Percentiles rank a stretch among this genome's conserved stretches.
Conservation (phyloP, 1,140 invertebrate genomes). For the Plectrocnemia conspersa region DNA sequence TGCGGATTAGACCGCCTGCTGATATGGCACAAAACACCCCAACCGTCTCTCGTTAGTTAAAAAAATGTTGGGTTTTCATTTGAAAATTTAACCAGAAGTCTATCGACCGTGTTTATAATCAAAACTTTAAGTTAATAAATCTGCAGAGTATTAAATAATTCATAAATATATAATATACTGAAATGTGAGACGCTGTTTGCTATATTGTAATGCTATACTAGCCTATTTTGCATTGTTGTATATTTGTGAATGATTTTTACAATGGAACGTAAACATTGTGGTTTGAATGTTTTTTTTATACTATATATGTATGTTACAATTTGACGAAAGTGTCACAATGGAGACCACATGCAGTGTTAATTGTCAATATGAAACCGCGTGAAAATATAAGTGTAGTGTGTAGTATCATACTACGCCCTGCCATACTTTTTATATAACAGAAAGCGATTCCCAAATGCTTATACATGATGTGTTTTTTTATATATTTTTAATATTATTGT, state of each 20-base stretch:
- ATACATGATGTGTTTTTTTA: too few species aligned
- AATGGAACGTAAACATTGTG: not conserved
- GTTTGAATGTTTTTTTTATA: not conserved
- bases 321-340: constrained; percentile 22
- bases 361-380: constrained; percentile 26
- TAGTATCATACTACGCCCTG: too few species aligned
- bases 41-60: constrained; percentile 8
- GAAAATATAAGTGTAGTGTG: too few species aligned
- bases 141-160: too few species aligned
- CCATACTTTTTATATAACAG: too few species aligned
- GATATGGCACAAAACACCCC: constrained; percentile 8
- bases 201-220: too few species aligned
- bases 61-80: constrained; percentile 13
- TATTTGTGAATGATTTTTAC: too few species aligned
- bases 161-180: too few species aligned
- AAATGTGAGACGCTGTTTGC: too few species aligned
- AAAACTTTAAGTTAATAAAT: not conserved
- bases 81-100: constrained; percentile 6
- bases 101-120: not conserved
- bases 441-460: too few species aligned
- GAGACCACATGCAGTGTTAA: constrained; percentile 33
- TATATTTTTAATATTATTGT: too few species aligned
- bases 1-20: constrained; percentile 20
- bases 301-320: constrained; percentile 18
- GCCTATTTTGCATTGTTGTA: too few species aligned